Base-by-base conservation (phyloP, 2,113 vertebrate species). In the Urocitellus parryii region DNA sequence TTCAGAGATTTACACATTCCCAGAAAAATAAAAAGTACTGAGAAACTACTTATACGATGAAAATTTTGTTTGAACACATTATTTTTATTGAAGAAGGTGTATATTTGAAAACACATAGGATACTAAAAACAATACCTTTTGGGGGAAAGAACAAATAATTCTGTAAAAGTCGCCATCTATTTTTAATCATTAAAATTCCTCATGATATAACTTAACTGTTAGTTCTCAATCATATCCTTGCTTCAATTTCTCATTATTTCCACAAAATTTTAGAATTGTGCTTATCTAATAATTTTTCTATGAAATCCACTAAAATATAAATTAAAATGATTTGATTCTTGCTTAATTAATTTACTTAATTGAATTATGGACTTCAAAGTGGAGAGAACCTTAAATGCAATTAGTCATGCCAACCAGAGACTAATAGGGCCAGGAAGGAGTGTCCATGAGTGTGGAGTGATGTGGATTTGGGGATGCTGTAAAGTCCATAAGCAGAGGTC, bases 201-300 rank as follows among this genome's bases (percentile, higher is more conserved):
- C 14, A 51, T 3, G 87, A 73, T 8, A 45, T 2, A 92, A 56
- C 6, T 76, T 2, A 92, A 56, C 8, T 76, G 29, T 42, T 79
- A 93, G 72, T 90, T 93, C 8, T 7, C 22, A 76, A 20, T 85
- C 18, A 70, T 83, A 87, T 39, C 2, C 5, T 78, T 90, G 8
- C 8, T 86, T 82, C 14, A 42, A 27, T 63, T 95, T 97, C n/a
- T 95, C 34, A 73, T 76, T 5, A 79, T 88, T 91, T 88, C 51
- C 70, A 86, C 3, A 94, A 45, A 93, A 1, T 34, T 42, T 53
- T 91, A 82, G 25, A 58, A 34, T 24, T 73, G 42, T 34, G 20
- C n/a, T 87, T 73, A 84, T 51, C 1, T 73, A 92, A 42, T 73
- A 68, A 73, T 48, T 77, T 94, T 67, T 83, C 27, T 67, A 82